Percentiles rank a stretch among this genome's conserved stretches.
These are phyloP conservation scores for Protobothrops flavoviridis DNA, from an alignment of 2,113 vertebrate species.

Conservation along the genomic window DNA sequence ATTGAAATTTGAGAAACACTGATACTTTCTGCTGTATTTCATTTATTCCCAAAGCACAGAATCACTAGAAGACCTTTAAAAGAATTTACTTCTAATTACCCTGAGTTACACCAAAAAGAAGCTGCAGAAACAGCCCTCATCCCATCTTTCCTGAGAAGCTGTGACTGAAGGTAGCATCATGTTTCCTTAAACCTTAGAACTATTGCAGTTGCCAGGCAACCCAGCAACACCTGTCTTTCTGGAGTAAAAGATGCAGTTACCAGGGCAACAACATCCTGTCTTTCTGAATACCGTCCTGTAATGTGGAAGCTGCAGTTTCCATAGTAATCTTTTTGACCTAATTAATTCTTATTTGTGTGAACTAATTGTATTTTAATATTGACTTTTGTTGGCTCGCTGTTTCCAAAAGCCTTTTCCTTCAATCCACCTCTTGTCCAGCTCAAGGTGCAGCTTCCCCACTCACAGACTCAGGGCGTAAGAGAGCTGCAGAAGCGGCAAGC, in stretches of 20 bases:
- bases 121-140: not conserved
- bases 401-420: constrained; percentile 29
- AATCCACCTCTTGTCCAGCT: constrained; percentile 21
- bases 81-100: not conserved
- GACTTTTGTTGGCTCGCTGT: not conserved
- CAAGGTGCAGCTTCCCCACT: constrained; percentile 26
- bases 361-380: constrained; percentile 44
- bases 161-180: constrained; percentile 38
- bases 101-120: not conserved
- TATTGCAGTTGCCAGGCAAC: constrained; percentile 58
- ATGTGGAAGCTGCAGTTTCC: constrained; percentile 70
- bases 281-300: constrained; percentile 65
- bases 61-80: not conserved
- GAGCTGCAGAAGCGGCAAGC: constrained; percentile 60
- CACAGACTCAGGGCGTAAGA: constrained; percentile 46
- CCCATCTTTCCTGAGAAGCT: not conserved
- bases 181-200: constrained; percentile 55
- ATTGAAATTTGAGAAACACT: constrained; percentile 33
- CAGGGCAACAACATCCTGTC: constrained; percentile 71
- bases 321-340: constrained; percentile 78
- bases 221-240: constrained; percentile 65
- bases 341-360: constrained; percentile 56
- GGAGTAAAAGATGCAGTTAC: constrained; percentile 65
- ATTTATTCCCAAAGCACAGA: not conserved
- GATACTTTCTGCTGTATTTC: constrained; percentile 47